A percentile compares a stretch with the other conserved stretches of the same genome.
Evolutionary conservation across 2,113 vertebrate genomes (phyloP).

Genomic region (Austrofundulus limnaeus): DNA sequence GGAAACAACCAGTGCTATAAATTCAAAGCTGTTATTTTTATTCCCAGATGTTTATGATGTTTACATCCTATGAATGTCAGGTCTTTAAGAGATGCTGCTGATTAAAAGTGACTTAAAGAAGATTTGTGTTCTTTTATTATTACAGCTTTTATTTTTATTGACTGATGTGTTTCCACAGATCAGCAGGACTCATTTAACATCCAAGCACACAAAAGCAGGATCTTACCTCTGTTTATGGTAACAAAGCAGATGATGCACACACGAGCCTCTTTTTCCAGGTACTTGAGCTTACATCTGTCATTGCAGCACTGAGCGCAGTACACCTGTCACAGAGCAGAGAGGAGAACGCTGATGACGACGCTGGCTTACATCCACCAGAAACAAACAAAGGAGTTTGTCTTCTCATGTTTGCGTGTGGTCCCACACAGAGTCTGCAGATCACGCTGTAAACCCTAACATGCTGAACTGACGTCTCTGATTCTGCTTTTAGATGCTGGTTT

Average conservation of each 20-base stretch:
- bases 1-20: no score
- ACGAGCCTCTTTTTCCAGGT: constrained; percentile 94
- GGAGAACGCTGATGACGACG: not conserved
- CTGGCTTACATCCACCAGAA: not conserved
- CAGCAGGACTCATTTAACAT: no score
- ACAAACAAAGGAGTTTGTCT: not conserved
- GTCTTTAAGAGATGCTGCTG: no score
- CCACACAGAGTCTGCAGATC: not conserved
- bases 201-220: not conserved
- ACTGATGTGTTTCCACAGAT: no score
- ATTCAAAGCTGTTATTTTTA: no score
- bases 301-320: constrained; percentile 93
- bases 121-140: no score
- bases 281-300: constrained; percentile 90
- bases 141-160: no score
- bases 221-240: constrained; percentile 89
- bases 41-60: no score
- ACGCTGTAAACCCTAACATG: constrained; percentile 22
- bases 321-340: constrained; percentile 78
- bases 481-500: constrained; percentile 42
- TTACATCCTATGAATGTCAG: no score
- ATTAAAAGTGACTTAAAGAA: no score
- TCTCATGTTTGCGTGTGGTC: not conserved
- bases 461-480: constrained; percentile 25
- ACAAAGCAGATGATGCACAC: constrained; percentile 90